phyloP scores from a whole-genome alignment of 2,888 invertebrate genomes.

The Rhingia campestris region DNA sequence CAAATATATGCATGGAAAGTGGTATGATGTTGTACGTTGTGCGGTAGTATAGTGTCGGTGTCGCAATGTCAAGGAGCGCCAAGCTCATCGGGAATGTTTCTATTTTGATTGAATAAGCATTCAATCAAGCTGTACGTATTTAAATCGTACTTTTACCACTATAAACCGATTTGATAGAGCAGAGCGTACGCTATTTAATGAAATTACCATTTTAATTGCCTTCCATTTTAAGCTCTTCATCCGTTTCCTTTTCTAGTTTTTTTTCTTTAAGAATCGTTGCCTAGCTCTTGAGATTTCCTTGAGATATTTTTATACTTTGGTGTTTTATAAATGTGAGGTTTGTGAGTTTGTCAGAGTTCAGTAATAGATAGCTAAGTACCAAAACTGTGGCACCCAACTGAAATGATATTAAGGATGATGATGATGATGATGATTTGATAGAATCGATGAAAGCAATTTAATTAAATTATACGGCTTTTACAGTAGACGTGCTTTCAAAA shows the following conservation, averaged over 20 bases:
- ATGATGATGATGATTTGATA: too few relatives aligned
- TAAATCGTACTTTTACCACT: constrained; percentile 36
- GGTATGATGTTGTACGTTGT: not conserved
- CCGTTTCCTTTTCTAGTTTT: constrained; percentile 18
- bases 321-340: not conserved
- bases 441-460: too few relatives aligned
- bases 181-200: constrained; percentile 41
- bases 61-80: not conserved
- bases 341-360: too few relatives aligned
- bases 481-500: too few relatives aligned
- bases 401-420: too few relatives aligned
- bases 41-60: not conserved
- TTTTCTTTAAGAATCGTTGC: not conserved
- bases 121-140: constrained; percentile 1
- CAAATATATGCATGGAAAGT: constrained; percentile 7
- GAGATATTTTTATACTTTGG: constrained; percentile 25
- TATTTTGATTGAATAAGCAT: constrained; percentile 52
- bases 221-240: constrained; percentile 64
- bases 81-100: constrained; percentile 30
- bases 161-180: constrained; percentile 46
- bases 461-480: too few relatives aligned
- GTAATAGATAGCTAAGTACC: too few relatives aligned
- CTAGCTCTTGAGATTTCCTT: constrained; percentile 11
- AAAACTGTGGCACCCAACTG: too few relatives aligned
- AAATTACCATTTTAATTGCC: constrained; percentile 73